Evolutionary conservation across 64 coral and sea anemone species (phyloP), one percentile per base, ranked within the genome.

Genomic region (Astreopora myriophthalma): DNA sequence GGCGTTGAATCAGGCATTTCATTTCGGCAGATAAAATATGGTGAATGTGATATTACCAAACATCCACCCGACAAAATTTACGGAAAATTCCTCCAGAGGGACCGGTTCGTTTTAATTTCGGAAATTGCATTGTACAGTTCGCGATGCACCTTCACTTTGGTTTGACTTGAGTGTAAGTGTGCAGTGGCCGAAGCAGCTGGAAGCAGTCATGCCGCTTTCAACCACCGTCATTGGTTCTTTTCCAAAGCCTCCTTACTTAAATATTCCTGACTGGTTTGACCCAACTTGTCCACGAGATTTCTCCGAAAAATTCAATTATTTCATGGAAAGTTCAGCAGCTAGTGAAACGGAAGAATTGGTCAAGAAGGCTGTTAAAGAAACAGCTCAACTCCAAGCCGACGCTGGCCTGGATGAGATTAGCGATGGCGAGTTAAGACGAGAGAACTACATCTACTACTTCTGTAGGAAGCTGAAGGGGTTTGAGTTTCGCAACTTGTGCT

Each of bases 381-480:
- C 83, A 8, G 29, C 94, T 27, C 61, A 57, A 14, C 74, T 92
- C 6, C 89, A 92, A 68, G 71, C 30, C 16, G 71, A 78, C 16
- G 57, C 86, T 38, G 89, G 92, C 26, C 58, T 98, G 23, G 96
- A 98, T 86, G 86, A 94, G 16, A 62, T 94, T 8, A 98, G 92
- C 19, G 96, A 98, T 73, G 96, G 96, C 8, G 92, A 98, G 70
- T 24, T 98, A 8, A 57, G 85, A 31, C 62, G 96, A 30, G 96
- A 98, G 48, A 98, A 92, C 34, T 95, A 95, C 16, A 73, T 98
- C 25, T 48, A 95, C 57, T 80, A 98, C 35, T 94, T 94, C 61
- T 98, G 89, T 27, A 93, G 96, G 40, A 76, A 64, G 46, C 70
- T 98, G 17, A 89, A 92, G 26, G 96, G 96, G 19, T 80, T 98